Evolutionary conservation across 2,797 vertebrate species (phyloP).

Genomic region (Gymnothorax javanicus): DNA sequence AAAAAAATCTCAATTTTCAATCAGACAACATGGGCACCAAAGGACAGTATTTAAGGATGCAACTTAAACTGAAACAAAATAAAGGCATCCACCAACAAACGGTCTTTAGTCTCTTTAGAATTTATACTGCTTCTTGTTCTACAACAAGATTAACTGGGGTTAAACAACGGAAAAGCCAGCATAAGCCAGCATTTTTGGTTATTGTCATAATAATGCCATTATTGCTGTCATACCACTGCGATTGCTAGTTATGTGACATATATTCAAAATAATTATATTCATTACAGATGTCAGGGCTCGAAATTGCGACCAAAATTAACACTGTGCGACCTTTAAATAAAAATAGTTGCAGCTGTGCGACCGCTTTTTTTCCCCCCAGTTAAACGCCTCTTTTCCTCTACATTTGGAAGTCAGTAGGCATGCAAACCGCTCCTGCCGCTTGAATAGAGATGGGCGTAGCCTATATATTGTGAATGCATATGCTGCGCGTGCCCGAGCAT

Average conservation of each 20-base stretch:
- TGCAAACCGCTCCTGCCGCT: no score
- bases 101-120: not conserved
- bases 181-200: not conserved
- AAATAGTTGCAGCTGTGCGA: no score
- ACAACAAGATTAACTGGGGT: not conserved
- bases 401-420: no score
- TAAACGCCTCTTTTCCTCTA: no score
- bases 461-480: no score
- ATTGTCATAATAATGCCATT: not conserved
- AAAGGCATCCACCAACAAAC: not conserved
- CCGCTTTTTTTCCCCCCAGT: no score
- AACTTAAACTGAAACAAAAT: not conserved
- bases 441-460: no score
- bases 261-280: not conserved
- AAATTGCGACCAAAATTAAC: no score
- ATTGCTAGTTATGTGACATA: not conserved
- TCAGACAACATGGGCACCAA: not conserved
- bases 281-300: not conserved
- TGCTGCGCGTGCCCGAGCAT: no score
- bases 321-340: no score
- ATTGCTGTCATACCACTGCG: not conserved
- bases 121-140: not conserved
- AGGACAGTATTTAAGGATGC: not conserved
- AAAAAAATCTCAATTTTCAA: not conserved
- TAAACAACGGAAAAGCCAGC: not conserved